Evolutionary conservation across 2,113 vertebrate genomes (phyloP).

Genomic region (Aphelocoma coerulescens): DNA sequence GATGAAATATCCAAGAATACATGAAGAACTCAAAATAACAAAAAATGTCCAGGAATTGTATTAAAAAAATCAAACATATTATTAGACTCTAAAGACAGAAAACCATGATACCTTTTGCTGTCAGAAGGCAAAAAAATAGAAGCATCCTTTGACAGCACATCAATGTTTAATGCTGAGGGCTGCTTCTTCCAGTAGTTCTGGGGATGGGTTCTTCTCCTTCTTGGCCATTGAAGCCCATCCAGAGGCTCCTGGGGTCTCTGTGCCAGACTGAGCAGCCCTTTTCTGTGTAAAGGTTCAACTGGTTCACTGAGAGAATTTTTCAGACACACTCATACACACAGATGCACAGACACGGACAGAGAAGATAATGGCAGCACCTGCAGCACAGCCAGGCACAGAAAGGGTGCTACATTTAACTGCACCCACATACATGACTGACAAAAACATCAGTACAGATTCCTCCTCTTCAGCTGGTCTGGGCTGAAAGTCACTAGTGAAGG

Average conservation of each 20-base stretch:
- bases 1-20: background rate
- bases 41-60: background rate
- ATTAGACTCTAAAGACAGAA: background rate
- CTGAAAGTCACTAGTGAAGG: background rate
- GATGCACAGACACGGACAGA: background rate
- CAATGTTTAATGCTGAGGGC: background rate
- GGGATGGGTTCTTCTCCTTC: background rate
- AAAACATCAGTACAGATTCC: background rate
- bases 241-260: background rate
- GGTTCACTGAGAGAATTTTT: background rate
- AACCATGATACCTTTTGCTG: background rate
- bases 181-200: background rate
- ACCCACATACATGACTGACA: background rate
- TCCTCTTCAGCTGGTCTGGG: accelerated
- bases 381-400: background rate
- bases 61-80: background rate
- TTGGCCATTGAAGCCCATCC: background rate
- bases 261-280: background rate
- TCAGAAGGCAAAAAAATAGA: background rate
- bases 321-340: no score
- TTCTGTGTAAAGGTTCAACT: background rate
- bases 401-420: background rate
- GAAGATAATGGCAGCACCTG: background rate
- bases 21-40: background rate
- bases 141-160: background rate